Base-by-base conservation (phyloP, 1,140 invertebrate species). In the Tetragnatha versicolor region DNA sequence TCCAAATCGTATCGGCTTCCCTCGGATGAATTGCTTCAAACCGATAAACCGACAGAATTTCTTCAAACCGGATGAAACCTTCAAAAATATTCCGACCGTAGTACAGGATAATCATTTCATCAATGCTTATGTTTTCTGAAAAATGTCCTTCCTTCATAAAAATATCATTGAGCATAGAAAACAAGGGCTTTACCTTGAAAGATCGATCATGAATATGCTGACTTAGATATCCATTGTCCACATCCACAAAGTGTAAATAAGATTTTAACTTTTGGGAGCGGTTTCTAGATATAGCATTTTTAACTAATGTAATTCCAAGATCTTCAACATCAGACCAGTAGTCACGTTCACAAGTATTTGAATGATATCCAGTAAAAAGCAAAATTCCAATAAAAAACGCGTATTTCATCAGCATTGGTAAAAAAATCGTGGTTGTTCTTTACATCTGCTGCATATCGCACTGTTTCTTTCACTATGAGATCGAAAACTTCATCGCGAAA, bases 401-500 rank as follows among this genome's bases (percentile, higher is more conserved):
- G 45, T 53, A 51, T 69, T 69, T 69, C 47, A 2, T 51, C 35
- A 33, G 37, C 66, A 51, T 25, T 69, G n/a, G 45, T 69, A 14
- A 69, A 35, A 12, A 49, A 66, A 66, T 66, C 20, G 3, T 66
- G 42, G 29, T 66, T 14, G 6, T 66, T 66, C 35, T 53, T 69
- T 47, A 51, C 27, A 33, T 69, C n/a, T 69, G 45, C 22, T 69
- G 31, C 31, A 51, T 69, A 69, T 51, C 29, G 42, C 37, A 69
- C 66, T 51, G 47, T 69, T 69, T 69, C 66, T 31, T 69, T 69
- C 37, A 69, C 17, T n/a, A 33, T 69, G 45, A 35, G 66, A 69
- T 69, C 27, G 14, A 51, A 53, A 69, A 51, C 66, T 69, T 69
- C 66, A 51, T 35, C 35, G 66, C 45, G 53, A 49, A 69, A 69